Evolutionary conservation across 2,888 invertebrate species (phyloP), one percentile per base, ranked within the genome.

Genomic region (Galerucella pusilla): DNA sequence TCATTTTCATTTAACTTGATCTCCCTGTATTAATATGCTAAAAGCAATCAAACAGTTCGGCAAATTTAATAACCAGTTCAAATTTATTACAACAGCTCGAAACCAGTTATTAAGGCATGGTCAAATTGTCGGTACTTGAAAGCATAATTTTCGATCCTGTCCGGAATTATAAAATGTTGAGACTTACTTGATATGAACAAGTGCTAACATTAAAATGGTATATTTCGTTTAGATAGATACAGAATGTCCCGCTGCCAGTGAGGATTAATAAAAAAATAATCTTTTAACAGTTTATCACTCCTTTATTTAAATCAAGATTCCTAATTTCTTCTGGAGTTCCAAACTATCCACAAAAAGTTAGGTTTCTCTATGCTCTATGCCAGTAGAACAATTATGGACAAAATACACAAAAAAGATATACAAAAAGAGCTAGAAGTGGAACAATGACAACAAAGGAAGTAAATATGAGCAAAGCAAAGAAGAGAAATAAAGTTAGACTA

Each of bases 81-180:
- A 82, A 82, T 82, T 82, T 82, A 82, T 82, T 82, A 81, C 80
- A 70, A 78, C 80, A 80, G 80, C 76, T 72, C 75, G 78, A 81
- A 81, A 82, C 82, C 81, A 80, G 82, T 82, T 82, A 79, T 82
- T 82, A 81, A 78, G 79, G 78, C 77, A 12, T 76, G 79, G 73
- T 76, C 80, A 78, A 80, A 81, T 81, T 80, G 79, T 80, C 79
- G 77, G 73, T 75, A 77, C 77, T 78, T 75, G 73, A 79, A 81
- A 79, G 80, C 78, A 77, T 68, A 73, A 73, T 77, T 75, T 72
- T 45, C 46, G 46, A 46, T 46, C 16, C 64, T 65, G 46, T 65
- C 46, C 46, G 12, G 46, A 65, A 65, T 65, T 46, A 65, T 65
- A 46, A 65, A 65, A 65, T 42, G 46, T 65, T 45, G 46, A 11